A percentile compares a stretch with the other conserved stretches of the same genome.
phyloP scores from a whole-genome alignment of 1,140 invertebrate genomes.

The Drosophila navojoa region DNA sequence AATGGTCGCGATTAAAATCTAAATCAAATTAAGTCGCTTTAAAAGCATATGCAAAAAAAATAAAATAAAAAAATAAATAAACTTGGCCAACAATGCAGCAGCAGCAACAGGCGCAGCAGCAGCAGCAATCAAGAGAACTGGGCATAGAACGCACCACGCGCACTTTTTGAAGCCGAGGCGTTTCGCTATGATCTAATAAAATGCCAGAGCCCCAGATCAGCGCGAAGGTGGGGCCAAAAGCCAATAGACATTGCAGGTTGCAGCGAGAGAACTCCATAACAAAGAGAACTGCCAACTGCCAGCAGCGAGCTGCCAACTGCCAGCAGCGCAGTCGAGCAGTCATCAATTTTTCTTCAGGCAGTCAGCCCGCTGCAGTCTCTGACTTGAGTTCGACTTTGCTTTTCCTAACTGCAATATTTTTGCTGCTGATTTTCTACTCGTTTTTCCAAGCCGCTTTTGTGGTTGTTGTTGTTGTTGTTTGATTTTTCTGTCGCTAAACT shows the following conservation, averaged over 20 bases:
- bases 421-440: constrained; percentile 33
- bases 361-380: constrained; percentile 40
- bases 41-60: constrained; percentile 74
- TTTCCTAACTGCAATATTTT: constrained; percentile 51
- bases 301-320: constrained; percentile 35
- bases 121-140: constrained; percentile 15
- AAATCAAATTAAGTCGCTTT: constrained; percentile 81
- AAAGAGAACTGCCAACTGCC: constrained; percentile 49
- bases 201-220: constrained; percentile 50
- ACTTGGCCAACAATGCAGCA: constrained; percentile 55
- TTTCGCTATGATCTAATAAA: constrained; percentile 78
- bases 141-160: constrained; percentile 60
- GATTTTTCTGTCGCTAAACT: constrained; percentile 78
- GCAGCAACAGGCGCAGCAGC: constrained; percentile 3
- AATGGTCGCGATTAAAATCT: constrained; percentile 76
- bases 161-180: constrained; percentile 64
- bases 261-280: constrained; percentile 52
- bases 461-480: constrained; percentile 33
- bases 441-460: constrained; percentile 37
- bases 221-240: constrained; percentile 68
- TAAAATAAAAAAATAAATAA: constrained; percentile 18
- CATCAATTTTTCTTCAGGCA: constrained; percentile 76
- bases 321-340: constrained; percentile 47
- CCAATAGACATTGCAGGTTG: constrained; percentile 59
- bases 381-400: constrained; percentile 44